Evolutionary conservation across 2,113 vertebrate species (phyloP).

Genomic region (Malurus alboscapulatus): DNA sequence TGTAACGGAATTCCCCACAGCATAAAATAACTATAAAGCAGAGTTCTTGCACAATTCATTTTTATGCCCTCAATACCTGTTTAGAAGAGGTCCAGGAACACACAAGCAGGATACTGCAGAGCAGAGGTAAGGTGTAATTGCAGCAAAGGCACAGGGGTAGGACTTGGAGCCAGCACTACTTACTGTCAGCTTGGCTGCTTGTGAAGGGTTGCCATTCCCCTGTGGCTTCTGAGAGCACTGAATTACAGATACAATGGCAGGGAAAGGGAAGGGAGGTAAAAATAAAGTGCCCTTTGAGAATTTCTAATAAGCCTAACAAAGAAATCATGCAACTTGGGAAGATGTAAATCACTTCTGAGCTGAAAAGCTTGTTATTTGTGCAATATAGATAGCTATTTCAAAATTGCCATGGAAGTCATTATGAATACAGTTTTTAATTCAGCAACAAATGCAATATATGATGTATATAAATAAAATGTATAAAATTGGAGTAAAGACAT

Average conservation of each 20-base stretch:
- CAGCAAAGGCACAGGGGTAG: not conserved
- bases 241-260: not conserved
- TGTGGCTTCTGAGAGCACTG: not conserved
- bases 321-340: slow-evolving; percentile 26
- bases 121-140: not conserved
- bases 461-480: not conserved
- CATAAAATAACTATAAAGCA: not conserved
- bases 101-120: not conserved
- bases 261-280: slow-evolving; percentile 8
- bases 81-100: not conserved
- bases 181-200: not conserved
- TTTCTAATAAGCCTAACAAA: slow-evolving; percentile 46
- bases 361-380: slow-evolving; percentile 41
- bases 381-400: slow-evolving; percentile 15
- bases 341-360: slow-evolving; percentile 35
- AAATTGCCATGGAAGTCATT: slow-evolving; percentile 13
- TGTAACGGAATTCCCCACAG: not conserved
- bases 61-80: not conserved
- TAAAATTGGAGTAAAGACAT: not conserved
- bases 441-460: not conserved
- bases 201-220: not conserved
- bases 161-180: not conserved
- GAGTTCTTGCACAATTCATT: not conserved
- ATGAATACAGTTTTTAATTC: slow-evolving; percentile 29
- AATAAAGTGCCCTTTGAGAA: slow-evolving; percentile 48